phyloP scores from a whole-genome alignment of 2,113 vertebrate genomes.

The Grantiella picta region DNA sequence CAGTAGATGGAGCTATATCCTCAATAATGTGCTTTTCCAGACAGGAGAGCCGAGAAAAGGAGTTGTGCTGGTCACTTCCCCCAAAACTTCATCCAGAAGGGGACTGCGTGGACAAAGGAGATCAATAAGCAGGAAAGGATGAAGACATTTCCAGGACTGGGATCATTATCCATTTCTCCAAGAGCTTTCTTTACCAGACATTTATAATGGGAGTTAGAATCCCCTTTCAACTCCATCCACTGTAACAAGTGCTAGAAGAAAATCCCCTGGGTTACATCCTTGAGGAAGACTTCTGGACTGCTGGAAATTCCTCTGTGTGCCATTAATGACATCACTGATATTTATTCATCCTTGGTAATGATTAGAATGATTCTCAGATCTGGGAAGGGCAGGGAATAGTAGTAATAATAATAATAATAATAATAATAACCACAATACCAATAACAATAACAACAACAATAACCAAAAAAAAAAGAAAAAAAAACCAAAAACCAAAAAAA shows the following conservation, averaged over 20 bases:
- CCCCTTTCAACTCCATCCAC: background rate
- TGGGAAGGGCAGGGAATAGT: accelerated
- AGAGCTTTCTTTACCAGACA: background rate
- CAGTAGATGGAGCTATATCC: conserved; percentile 49
- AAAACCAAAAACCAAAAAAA: too few species aligned
- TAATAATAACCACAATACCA: background rate
- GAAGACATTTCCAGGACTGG: background rate
- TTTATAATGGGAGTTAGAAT: background rate
- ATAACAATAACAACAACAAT: background rate
- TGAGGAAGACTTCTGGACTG: background rate
- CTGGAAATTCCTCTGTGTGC: background rate
- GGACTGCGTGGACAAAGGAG: background rate
- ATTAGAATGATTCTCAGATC: background rate
- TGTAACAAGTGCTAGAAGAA: accelerated
- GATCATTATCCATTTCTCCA: background rate
- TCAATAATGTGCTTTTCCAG: background rate
- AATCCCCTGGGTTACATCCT: background rate
- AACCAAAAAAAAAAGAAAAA: background rate
- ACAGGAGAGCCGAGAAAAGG: accelerated
- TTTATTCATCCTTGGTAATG: background rate
- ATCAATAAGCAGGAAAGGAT: background rate
- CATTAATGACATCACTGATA: background rate
- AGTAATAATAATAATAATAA: background rate
- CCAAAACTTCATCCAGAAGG: background rate
- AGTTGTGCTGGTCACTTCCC: background rate